phyloP scores from a whole-genome alignment of 2,113 vertebrate species.

The Semnopithecus entellus region DNA sequence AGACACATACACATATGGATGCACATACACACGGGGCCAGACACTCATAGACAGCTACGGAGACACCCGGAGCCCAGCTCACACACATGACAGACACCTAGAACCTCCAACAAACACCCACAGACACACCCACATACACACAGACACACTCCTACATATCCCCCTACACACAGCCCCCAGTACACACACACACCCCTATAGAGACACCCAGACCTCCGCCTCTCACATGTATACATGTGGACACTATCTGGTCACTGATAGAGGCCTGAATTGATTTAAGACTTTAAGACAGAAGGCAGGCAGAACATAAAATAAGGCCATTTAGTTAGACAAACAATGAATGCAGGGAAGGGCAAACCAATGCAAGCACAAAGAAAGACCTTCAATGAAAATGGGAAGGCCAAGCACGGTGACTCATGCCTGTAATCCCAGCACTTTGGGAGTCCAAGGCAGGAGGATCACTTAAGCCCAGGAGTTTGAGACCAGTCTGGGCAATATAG shows the following conservation, averaged over 20 bases:
- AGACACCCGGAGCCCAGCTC: background rate
- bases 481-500: background rate
- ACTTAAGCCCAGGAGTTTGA: background rate
- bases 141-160: background rate
- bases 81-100: background rate
- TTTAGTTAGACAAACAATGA: background rate
- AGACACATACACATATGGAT: background rate
- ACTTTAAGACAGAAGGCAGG: background rate
- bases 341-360: background rate
- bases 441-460: background rate
- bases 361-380: background rate
- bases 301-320: background rate
- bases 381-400: background rate
- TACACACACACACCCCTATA: too few relatives aligned
- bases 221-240: background rate
- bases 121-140: background rate
- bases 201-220: background rate
- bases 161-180: fast-evolving
- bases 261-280: background rate
- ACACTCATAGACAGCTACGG: background rate
- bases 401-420: background rate
- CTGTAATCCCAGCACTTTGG: background rate
- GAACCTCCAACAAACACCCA: background rate
- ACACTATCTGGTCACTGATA: background rate
- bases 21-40: background rate